Evolutionary conservation across 2,113 vertebrate species (phyloP), one percentile per base, ranked within the genome.

Genomic region (Vimba vimba): DNA sequence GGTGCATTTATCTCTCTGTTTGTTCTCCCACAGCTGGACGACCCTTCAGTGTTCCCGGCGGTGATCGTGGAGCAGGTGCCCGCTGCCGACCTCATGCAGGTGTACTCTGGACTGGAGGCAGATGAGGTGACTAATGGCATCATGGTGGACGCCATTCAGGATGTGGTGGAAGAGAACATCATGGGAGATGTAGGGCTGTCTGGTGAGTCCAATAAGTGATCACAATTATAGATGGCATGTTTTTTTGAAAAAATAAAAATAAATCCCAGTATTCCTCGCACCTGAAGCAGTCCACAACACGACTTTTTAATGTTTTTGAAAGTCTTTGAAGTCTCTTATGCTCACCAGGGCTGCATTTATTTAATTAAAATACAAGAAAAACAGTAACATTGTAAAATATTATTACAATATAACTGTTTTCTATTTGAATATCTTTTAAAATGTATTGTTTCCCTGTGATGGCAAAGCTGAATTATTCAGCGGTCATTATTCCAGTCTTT

Each of bases 61-160:
- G 96, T 96, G 86, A 97, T 97, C 2, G 96, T 97, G 76, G 96
- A 97, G 90, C 96, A 96, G 90, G 94, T 97, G 45, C 96, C 96
- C 0, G 90, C 96, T 23, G 92, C 96, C 0, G 96, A 97, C 90
- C 93, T 97, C 88, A 93, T 97, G 92, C 96, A 96, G 89, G 96
- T 97, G 68, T 97, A 96, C 89, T 96, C 96, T 0, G 96, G 96
- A 45, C 93, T 97, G 85, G 96, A 97, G 82, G 93, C 94, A 0
- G 96, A 97, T 36, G 96, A 96, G 36, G 93, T 93, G 90, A 92
- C 94, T 90, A 96, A 94, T 15, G 94, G 96, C 84, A 95, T 97
- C 91, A 94, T 96, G 88, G 94, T 94, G 36, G 96, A 97, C 79
- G 90, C 93, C 55, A 93, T 95, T 33, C 91, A 96, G 79, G 95